phyloP scores from a whole-genome alignment of 2,113 vertebrate species.

The Hipposideros armiger region DNA sequence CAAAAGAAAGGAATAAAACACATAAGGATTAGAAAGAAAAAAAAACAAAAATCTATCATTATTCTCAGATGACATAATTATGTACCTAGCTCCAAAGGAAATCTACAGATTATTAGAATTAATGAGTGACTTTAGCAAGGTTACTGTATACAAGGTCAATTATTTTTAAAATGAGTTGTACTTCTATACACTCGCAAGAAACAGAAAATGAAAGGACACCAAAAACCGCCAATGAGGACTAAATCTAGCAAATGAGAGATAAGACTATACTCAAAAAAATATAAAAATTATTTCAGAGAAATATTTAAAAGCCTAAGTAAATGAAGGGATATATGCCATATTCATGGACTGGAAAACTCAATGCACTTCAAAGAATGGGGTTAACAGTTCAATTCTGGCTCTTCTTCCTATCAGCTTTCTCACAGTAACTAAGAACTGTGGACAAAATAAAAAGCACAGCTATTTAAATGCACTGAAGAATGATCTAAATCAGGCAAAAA shows the following conservation, averaged over 20 bases:
- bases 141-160: background rate
- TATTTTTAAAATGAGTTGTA: background rate
- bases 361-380: background rate
- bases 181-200: background rate
- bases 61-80: background rate
- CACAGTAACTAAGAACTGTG: background rate
- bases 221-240: slow-evolving; percentile 9
- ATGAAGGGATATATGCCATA: background rate
- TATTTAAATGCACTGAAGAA: background rate
- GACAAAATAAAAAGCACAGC: background rate
- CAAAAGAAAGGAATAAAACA: background rate
- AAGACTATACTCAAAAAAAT: background rate
- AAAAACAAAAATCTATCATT: background rate
- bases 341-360: background rate
- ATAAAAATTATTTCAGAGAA: background rate
- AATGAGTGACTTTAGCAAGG: slow-evolving; percentile 30
- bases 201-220: slow-evolving; percentile 39
- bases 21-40: background rate
- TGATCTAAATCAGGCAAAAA: background rate
- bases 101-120: slow-evolving; percentile 1
- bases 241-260: background rate
- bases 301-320: background rate
- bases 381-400: background rate
- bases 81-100: background rate
- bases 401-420: background rate